Evolutionary conservation across 2,888 invertebrate genomes (phyloP).

Genomic region (Eupithecia dodoneata): DNA sequence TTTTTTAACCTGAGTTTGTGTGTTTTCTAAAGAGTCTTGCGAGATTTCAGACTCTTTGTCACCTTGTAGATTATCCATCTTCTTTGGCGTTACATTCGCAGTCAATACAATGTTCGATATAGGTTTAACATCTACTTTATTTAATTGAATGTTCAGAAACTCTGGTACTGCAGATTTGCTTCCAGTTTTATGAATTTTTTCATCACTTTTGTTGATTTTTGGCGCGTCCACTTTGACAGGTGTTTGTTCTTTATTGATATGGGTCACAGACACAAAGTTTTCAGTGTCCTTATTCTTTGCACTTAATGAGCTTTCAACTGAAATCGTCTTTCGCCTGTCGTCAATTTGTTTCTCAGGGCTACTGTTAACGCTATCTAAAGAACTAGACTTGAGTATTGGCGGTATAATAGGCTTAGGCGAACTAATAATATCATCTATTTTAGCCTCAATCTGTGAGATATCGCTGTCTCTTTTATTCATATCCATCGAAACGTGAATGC

Average conservation of each 20-base stretch:
- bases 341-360: conserved; percentile 79
- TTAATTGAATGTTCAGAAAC: conserved; percentile 88
- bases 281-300: conserved; percentile 61
- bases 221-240: conserved; percentile 60
- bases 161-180: conserved; percentile 83
- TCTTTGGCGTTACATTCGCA: conserved; percentile 83
- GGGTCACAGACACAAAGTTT: conserved; percentile 83
- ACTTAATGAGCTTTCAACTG: conserved; percentile 78
- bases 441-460: conserved; percentile 82
- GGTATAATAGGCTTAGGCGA: conserved; percentile 80
- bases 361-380: conserved; percentile 85
- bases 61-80: conserved; percentile 67
- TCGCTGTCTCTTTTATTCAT: conserved; percentile 76
- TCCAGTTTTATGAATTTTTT: conserved; percentile 65
- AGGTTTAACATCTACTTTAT: conserved; percentile 87
- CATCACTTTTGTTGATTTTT: conserved; percentile 71
- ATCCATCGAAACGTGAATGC: conserved; percentile 72
- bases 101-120: conserved; percentile 86
- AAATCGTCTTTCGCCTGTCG: conserved; percentile 78
- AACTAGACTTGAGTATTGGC: conserved; percentile 81
- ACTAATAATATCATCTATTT: conserved; percentile 82
- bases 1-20: conserved; percentile 49
- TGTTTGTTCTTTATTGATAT: conserved; percentile 80
- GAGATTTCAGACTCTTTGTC: conserved; percentile 65
- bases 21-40: conserved; percentile 47